Evolutionary conservation across 2,113 vertebrate genomes (phyloP), one percentile per base, ranked within the genome.

Genomic region (Pterocles burchelli): DNA sequence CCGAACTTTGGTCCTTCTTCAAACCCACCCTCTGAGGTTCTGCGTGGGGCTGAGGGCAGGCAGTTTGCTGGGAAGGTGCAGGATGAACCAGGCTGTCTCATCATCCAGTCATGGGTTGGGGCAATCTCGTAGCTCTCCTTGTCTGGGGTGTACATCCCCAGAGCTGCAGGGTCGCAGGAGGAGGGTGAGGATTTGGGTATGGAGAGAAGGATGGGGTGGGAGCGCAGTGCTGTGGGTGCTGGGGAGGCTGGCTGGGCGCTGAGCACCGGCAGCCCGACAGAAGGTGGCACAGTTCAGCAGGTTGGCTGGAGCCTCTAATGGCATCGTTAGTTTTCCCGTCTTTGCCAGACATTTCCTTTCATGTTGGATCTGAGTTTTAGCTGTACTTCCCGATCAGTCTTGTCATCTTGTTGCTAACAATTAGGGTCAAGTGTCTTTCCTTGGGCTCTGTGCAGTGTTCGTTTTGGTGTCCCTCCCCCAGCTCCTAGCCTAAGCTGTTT

Each of bases 351-450:
- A 71, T 89, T 97, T 96, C 83, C 94, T 95, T 97, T 97, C 67
- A 92, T 41, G 61, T 83, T 82, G 94, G 78, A 97, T 94, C 78
- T 1, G 33, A 95, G 57, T 88, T 83, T 89, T 65, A 86, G 89
- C 93, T 78, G 33, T 76, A 45, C 91, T 96, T 97, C 89, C 93
- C 91, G 77, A 36, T 96, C 95, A 93, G 87, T 36, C 33, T 95
- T 89, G 95, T 96, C 93, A 91, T 88, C 63, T 95, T 96, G 94
- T 95, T 94, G 93, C 93, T 95, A 93, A 82, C 91, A 95, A 74
- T 97, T 96, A 93, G 84, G 94, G 94, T 97, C 94, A 97, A 68
- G 85, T 93, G 85, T 74, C 93, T 97, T 97, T 97, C 90, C 96
- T 85, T 88, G 80, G 77, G 94, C 91, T 94, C 86, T 87, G 38